Conservation (phyloP, 2,888 invertebrate genomes). For the Matsumyia berberina region DNA sequence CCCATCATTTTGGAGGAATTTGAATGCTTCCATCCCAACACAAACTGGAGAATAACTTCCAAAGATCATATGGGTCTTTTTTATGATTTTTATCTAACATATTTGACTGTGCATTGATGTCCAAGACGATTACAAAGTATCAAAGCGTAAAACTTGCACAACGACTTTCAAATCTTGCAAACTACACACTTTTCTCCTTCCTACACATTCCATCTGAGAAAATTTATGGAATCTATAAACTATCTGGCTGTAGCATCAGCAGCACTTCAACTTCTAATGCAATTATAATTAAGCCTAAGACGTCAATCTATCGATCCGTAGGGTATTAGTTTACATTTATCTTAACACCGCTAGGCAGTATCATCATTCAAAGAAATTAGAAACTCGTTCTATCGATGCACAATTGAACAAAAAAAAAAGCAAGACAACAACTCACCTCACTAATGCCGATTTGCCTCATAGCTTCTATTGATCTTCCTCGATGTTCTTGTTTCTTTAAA, state of each 20-base stretch:
- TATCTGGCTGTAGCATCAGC: not conserved
- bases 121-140: too few relatives aligned
- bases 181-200: not conserved
- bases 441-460: constrained; percentile 73
- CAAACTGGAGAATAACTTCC: too few relatives aligned
- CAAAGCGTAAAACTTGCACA: too few relatives aligned
- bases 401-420: constrained; percentile 44
- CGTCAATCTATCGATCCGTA: constrained; percentile 35
- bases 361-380: constrained; percentile 55
- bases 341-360: not conserved
- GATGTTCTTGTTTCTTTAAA: constrained; percentile 30
- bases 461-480: constrained; percentile 64
- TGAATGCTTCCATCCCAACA: too few relatives aligned
- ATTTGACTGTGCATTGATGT: too few relatives aligned
- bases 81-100: too few relatives aligned
- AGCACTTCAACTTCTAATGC: constrained; percentile 8
- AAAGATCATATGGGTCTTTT: too few relatives aligned
- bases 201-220: not conserved
- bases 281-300: constrained; percentile 28
- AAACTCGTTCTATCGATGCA: constrained; percentile 62
- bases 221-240: not conserved
- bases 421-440: constrained; percentile 63
- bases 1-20: too few relatives aligned
- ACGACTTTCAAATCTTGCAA: too few relatives aligned
- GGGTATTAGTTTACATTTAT: constrained; percentile 42